Evolutionary conservation across 2,797 vertebrate genomes (phyloP), one percentile per base, ranked within the genome.

Genomic region (Oophaga sylvatica): DNA sequence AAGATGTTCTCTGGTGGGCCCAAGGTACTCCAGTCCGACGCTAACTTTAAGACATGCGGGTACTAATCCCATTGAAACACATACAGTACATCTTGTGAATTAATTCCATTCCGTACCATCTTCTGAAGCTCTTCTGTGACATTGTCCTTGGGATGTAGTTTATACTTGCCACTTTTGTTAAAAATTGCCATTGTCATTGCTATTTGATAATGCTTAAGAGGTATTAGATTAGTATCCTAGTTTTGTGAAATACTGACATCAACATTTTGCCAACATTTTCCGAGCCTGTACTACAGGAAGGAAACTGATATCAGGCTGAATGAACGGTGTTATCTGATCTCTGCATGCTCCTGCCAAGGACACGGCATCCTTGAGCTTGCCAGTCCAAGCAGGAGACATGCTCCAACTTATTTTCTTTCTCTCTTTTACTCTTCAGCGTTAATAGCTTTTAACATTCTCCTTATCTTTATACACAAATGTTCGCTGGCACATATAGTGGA

Each of bases 281-380:
- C 79, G 88, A 89, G 81, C 17, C 60, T 62, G 80, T 86, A 45
- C 53, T 86, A 80, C 88, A 89, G 88, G 88, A 89, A 89, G 80
- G 84, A 89, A 89, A 89, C 63, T 86, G 88, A 89, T 89, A 89
- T 68, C 65, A 79, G 88, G 29, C 79, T 56, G 35, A 81, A 71
- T 83, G 65, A 83, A 84, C 80, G 70, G 63, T 70, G 88, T 89
- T 86, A 89, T 89, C 84, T 86, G 88, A 89, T 89, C 88, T 86
- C 63, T 10, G 53, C 65, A 57, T 86, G 70, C 70, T 79, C 62
- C n/a, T 78, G 85, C 83, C 88, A 89, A 89, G 88, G 88, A 71
- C 88, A 67, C 60, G 15, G 29, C 83, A 89, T 77, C 88, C 88
- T 89, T 86, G 71, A 83, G 80, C 57, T 73, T 86, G 73, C 79